Evolutionary conservation across 1,140 invertebrate species (phyloP).

Genomic region (Camponotus pennsylvanicus): DNA sequence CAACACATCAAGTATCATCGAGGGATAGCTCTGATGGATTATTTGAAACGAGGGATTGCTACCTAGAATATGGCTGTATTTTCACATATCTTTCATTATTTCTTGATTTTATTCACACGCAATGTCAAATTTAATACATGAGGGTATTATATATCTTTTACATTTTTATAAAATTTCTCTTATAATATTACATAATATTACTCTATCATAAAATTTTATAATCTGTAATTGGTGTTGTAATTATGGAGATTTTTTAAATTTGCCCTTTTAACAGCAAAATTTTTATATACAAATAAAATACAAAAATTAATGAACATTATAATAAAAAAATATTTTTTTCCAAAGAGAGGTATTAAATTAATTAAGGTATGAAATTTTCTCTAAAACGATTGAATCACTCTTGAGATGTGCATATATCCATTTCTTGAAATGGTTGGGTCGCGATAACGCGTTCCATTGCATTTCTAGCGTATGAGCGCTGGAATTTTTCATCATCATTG

Average conservation of each 20-base stretch:
- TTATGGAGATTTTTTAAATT: too few species aligned
- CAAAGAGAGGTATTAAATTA: not conserved
- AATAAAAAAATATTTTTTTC: not conserved
- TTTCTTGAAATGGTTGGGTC: not conserved
- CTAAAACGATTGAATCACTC: not conserved
- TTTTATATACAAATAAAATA: not conserved
- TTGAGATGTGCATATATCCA: not conserved
- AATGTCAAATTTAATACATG: too few species aligned
- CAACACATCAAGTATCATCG: not conserved
- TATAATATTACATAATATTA: too few species aligned
- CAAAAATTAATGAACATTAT: too few species aligned
- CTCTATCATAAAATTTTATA: too few species aligned
- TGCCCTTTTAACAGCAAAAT: not conserved
- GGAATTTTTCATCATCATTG: slow-evolving; percentile 55
- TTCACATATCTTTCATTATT: not conserved
- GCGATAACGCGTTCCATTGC: slow-evolving; percentile 8
- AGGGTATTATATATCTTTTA: too few species aligned
- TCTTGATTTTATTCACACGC: not conserved
- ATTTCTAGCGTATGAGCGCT: not conserved
- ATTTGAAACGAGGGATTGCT: not conserved
- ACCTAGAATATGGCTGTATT: not conserved
- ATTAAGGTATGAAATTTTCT: not conserved
- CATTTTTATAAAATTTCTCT: too few species aligned
- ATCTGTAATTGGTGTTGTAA: too few species aligned
- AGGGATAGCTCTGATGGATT: not conserved